A percentile compares a stretch with the other conserved stretches of the same genome.
Conservation (phyloP, 2,797 vertebrate genomes). For the Tauraco hartlaubi region DNA sequence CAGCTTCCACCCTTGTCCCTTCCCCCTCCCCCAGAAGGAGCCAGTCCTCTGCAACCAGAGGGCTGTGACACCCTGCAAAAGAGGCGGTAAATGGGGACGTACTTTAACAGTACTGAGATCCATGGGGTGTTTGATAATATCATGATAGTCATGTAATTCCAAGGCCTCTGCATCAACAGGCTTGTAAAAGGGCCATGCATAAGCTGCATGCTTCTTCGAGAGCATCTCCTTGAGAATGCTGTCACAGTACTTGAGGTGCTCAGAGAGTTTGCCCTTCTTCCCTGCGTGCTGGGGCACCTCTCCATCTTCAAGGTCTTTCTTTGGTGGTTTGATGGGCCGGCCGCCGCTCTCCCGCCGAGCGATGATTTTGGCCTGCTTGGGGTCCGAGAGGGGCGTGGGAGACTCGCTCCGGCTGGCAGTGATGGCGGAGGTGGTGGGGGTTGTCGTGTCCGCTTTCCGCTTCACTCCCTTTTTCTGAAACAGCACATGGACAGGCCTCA, state of each 20-base stretch:
- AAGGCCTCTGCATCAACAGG: slow-evolving; percentile 93
- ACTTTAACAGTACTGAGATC: slow-evolving; percentile 97
- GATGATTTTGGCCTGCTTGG: slow-evolving; percentile 89
- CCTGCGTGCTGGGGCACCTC: slow-evolving; percentile 79
- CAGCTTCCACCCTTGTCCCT: not conserved
- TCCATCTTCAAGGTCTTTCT: slow-evolving; percentile 84
- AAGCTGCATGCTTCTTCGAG: slow-evolving; percentile 91
- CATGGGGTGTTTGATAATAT: slow-evolving; percentile 98
- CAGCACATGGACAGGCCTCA: accelerated
- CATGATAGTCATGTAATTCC: slow-evolving; percentile 94
- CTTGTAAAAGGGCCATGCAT: slow-evolving; percentile 97
- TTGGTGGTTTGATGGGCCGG: slow-evolving; percentile 83
- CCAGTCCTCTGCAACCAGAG: not conserved
- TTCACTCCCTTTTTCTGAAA: slow-evolving; percentile 90
- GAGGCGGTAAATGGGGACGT: slow-evolving; percentile 19
- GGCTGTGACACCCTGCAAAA: not conserved
- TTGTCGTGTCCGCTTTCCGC: slow-evolving; percentile 88
- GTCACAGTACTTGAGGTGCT: slow-evolving; percentile 91
- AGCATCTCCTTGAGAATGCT: slow-evolving; percentile 94
- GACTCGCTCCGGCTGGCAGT: slow-evolving; percentile 82
- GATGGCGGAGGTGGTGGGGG: slow-evolving; percentile 91
- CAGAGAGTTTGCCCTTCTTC: slow-evolving; percentile 82
- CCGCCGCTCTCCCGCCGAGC: slow-evolving; percentile 83
- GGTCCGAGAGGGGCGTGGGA: slow-evolving; percentile 82
- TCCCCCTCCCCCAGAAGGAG: not conserved